Conservation (phyloP, 2,113 vertebrate species). For the Vidua chalybeata region DNA sequence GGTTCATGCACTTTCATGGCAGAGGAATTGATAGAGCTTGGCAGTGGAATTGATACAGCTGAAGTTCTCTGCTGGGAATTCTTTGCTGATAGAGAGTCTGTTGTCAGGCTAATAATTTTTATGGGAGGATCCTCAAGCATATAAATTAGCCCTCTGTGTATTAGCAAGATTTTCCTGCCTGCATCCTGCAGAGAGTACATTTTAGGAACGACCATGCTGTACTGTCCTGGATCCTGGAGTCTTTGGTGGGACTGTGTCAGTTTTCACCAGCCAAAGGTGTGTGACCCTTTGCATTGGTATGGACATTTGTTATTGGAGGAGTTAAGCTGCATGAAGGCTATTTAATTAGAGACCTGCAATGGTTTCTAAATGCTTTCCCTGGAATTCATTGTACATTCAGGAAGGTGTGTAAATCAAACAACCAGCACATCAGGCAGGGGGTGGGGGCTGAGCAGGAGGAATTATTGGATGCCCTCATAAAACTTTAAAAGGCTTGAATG, state of each 20-base stretch:
- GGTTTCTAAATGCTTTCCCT: conserved; percentile 34
- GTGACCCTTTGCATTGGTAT: not conserved
- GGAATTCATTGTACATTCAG: conserved; percentile 1
- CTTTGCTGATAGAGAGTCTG: not conserved
- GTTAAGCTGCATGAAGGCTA: not conserved
- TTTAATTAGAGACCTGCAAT: conserved; percentile 33
- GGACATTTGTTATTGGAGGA: not conserved
- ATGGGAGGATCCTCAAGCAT: not conserved
- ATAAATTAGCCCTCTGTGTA: not conserved
- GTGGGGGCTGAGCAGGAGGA: not conserved
- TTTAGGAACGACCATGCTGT: not conserved
- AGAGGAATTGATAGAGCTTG: not conserved
- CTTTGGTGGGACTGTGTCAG: not conserved
- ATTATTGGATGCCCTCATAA: conserved; percentile 69
- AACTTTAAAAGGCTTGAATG: conserved; percentile 65
- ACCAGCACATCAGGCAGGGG: conserved; percentile 34
- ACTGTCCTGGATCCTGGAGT: not conserved
- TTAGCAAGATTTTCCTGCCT: not conserved
- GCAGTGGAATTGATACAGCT: not conserved
- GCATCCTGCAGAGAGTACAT: not conserved
- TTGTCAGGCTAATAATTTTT: not conserved
- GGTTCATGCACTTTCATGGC: not conserved
- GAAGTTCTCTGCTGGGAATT: not conserved
- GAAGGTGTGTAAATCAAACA: conserved; percentile 63
- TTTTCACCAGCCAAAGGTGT: not conserved